Conservation (phyloP, 2,113 vertebrate genomes). For the Dunckerocampus dactyliophorus region DNA sequence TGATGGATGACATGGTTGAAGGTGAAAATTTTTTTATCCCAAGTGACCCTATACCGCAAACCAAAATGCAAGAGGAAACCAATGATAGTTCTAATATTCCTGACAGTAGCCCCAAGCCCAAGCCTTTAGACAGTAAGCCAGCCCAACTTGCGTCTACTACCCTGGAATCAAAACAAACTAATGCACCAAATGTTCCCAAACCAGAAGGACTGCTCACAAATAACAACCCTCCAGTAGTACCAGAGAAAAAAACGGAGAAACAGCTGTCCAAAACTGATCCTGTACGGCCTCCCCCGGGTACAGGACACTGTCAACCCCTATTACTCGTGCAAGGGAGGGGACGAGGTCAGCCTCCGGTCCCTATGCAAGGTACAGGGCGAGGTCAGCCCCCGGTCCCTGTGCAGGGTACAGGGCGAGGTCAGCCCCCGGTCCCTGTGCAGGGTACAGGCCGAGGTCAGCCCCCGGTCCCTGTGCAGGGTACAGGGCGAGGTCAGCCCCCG, state of each 20-base stretch:
- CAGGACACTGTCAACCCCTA: neutral
- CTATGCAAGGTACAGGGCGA: slow-evolving; percentile 40
- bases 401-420: slow-evolving; percentile 41
- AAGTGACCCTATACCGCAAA: slow-evolving; percentile 73
- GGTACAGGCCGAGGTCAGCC: slow-evolving; percentile 47
- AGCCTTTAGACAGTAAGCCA: slow-evolving; percentile 25
- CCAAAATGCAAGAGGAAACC: slow-evolving; percentile 3
- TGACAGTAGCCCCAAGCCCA: slow-evolving; percentile 25
- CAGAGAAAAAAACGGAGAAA: slow-evolving; percentile 64
- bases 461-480: no score
- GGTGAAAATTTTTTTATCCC: slow-evolving; percentile 70
- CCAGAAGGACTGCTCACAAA: slow-evolving; percentile 27
- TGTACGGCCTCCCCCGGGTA: slow-evolving; percentile 47
- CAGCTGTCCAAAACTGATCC: slow-evolving; percentile 71
- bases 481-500: slow-evolving; percentile 52
- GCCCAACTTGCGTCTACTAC: slow-evolving; percentile 16
- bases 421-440: slow-evolving; percentile 29
- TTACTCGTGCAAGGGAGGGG: slow-evolving; percentile 12
- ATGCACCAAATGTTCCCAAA: slow-evolving; percentile 28
- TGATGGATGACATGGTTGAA: slow-evolving; percentile 67
- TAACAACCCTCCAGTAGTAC: slow-evolving; percentile 60
- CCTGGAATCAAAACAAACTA: slow-evolving; percentile 11
- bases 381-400: slow-evolving; percentile 14
- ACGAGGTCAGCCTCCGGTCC: slow-evolving; percentile 46
- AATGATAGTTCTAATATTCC: slow-evolving; percentile 5